Base-by-base conservation (phyloP, 2,888 invertebrate genomes). In the Hyppa rectilinea region DNA sequence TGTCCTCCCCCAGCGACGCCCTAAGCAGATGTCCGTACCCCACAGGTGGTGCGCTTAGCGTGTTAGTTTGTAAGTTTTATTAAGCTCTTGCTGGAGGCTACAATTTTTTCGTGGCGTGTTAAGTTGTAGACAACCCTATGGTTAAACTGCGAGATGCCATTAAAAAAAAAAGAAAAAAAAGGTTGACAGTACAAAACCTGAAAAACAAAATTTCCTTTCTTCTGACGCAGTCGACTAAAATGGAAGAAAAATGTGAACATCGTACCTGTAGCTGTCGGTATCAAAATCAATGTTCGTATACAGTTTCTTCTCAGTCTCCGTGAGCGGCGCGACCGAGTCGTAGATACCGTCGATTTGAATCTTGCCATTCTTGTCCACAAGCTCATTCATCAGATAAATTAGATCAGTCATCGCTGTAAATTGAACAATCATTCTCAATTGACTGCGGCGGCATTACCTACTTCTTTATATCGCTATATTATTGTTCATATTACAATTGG, bases 211-310 rank as follows among this genome's bases (percentile, higher is more conserved):
- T 3, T 4, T 26, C 0, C 5, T 7, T 10, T 2, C 12, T 26
- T 56, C 38, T n/a, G 7, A 40, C 14, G 10, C 20, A 45, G 4
- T 40, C 6, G 1, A 14, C 12, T 34, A 34, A 56, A 49, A 50
- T 12, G 7, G 2, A n/a, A 52, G 2, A 47, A 47, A 47, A 40
- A 12, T 26, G 31, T 26, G n/a, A 36, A 31, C 20, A 20, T 31
- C 40, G 4, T 87, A 97, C 97, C 97, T 97, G 92, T 98, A 99
- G 72, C 97, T 97, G 66, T 97, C 95, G 26, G 98, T 97, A 92
- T 98, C 97, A 93, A 99, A 99, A 88, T 98, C 98, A 85, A 99
- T 99, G 49, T 96, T 96, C 55, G 97, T 96, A 90, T 99, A 99
- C 53, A 97, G 95, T 74, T 96, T 96, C 83, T 97, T 93, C 92